phyloP scores from a whole-genome alignment of 2,113 vertebrate species.

The Petromus typicus region DNA sequence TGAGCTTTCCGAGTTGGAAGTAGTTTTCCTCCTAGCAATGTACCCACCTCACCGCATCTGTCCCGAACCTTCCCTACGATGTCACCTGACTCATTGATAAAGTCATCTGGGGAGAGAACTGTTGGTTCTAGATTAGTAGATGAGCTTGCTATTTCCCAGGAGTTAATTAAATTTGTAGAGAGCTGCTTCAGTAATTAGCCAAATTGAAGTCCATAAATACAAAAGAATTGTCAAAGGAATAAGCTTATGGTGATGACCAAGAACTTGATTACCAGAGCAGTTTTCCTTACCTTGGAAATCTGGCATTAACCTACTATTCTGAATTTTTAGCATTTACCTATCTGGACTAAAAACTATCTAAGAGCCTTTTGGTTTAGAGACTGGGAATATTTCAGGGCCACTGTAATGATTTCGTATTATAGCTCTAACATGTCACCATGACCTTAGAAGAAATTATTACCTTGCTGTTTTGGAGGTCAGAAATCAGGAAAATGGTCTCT shows the following conservation, averaged over 20 bases:
- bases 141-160: background rate
- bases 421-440: background rate
- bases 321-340: background rate
- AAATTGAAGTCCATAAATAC: background rate
- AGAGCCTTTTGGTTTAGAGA: background rate
- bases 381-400: background rate
- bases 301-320: background rate
- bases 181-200: background rate
- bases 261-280: background rate
- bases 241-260: background rate
- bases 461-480: background rate
- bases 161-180: background rate
- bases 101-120: background rate
- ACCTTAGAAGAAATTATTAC: background rate
- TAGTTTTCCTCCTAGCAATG: background rate
- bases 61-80: background rate
- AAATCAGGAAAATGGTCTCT: conserved; percentile 2
- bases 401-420: background rate
- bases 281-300: background rate
- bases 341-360: background rate
- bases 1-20: background rate
- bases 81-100: background rate
- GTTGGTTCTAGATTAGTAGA: background rate
- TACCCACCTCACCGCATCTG: too few species aligned
- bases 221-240: background rate